These are phyloP conservation scores for Lasaia peninsularis DNA, from an alignment of 1,140 invertebrate species.

Conservation along the genomic window DNA sequence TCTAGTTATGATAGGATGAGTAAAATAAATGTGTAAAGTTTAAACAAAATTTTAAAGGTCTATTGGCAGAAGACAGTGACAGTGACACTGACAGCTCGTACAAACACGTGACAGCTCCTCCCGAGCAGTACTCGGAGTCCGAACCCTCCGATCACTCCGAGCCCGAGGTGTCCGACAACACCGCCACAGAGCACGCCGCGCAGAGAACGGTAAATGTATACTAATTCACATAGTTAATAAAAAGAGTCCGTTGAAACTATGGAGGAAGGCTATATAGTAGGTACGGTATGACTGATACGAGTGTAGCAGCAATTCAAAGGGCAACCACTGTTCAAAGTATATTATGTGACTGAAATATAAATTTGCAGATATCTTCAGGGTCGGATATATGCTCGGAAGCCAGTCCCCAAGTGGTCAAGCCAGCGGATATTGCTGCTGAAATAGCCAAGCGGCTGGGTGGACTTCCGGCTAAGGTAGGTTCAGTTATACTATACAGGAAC, in stretches of 20 bases:
- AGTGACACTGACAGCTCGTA: constrained; percentile 35
- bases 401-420: constrained; percentile 25
- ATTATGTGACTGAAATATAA: too few relatives aligned
- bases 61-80: constrained; percentile 46
- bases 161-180: constrained; percentile 1
- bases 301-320: too few relatives aligned
- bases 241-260: too few relatives aligned
- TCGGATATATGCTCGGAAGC: constrained; percentile 25
- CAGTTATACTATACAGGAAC: not conserved
- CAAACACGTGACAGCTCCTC: constrained; percentile 14
- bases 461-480: constrained; percentile 36
- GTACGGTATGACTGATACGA: too few relatives aligned
- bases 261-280: too few relatives aligned
- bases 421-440: constrained; percentile 79
- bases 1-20: not conserved
- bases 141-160: constrained; percentile 33
- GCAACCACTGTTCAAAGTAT: too few relatives aligned
- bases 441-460: constrained; percentile 78
- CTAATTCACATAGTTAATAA: too few relatives aligned
- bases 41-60: constrained; percentile 27
- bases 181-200: constrained; percentile 9
- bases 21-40: not conserved
- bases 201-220: not conserved
- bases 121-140: constrained; percentile 45
- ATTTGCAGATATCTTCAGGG: constrained; percentile 30